These are phyloP conservation scores for Antechinus flavipes DNA, from an alignment of 2,113 vertebrate species.

Conservation along the genomic window DNA sequence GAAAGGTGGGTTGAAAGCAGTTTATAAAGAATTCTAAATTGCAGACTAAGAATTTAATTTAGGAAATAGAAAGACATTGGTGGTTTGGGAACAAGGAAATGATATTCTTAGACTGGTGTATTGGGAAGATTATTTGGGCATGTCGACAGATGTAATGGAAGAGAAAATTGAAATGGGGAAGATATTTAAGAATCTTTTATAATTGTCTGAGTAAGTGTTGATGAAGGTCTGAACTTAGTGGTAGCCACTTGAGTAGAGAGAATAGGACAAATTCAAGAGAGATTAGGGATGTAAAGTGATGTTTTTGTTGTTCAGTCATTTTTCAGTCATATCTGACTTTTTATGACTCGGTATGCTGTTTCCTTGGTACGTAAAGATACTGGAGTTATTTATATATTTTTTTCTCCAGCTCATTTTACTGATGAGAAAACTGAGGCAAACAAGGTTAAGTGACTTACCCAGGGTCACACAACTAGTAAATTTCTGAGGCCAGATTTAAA, in stretches of 20 bases:
- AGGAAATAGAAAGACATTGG: not conserved
- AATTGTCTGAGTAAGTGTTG: not conserved
- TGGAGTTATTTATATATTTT: not conserved
- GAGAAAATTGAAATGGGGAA: not conserved
- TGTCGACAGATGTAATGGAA: not conserved
- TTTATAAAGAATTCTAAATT: not conserved
- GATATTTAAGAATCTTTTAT: not conserved
- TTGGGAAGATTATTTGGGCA: not conserved
- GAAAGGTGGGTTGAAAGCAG: not conserved
- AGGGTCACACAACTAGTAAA: not conserved
- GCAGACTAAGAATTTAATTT: not conserved
- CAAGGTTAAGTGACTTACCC: not conserved
- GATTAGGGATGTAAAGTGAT: not conserved
- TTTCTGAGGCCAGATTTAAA: not conserved
- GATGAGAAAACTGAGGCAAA: not conserved
- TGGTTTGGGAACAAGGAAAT: not conserved
- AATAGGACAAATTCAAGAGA: not conserved
- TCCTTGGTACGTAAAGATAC: not conserved
- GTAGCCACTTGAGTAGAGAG: not conserved
- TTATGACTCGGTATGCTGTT: not conserved
- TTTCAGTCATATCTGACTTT: not conserved
- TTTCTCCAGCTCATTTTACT: not conserved
- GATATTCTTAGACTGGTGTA: not conserved
- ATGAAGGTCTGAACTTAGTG: not conserved
- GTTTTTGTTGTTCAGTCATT: not conserved